Base-by-base conservation (phyloP, 2,113 vertebrate genomes). In the Falco punctatus region DNA sequence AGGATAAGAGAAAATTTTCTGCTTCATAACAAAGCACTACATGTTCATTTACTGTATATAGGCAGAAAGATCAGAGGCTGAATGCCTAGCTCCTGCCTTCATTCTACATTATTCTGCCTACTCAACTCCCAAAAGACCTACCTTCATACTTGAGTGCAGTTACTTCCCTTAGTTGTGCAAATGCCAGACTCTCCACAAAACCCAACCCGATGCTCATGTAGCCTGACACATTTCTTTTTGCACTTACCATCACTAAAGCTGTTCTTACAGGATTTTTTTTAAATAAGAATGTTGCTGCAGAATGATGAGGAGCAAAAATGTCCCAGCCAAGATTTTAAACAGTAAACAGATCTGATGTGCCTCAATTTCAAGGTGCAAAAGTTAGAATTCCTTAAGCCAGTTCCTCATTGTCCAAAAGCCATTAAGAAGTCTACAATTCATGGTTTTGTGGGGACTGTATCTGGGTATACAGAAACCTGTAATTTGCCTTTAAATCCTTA, bases 301-400 rank as follows among this genome's bases (percentile, higher is more conserved):
- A 75, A 17, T 73, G 30, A 2, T 46, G 17, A 81, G 24, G 11
- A 70, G 17, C 40, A 81, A 83, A 81, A 28, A 64, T 30, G 27
- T 3, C 8, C 12, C 15, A 65, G 33, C 1, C 54, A 73, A 51
- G 27, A 82, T 46, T 92, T 92, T 69, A n/a, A 75, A 69, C 16
- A 85, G 70, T 38, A 78, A 82, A 84, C 35, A 94, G 61, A 91
- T 48, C 27, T 46, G 35, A 59, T 19, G 33, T 10, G 10, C 58
- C 59, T 70, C 51, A 66, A 5, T 42, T 78, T 89, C 28, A 66
- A 32, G 16, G n/a, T 86, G 27, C 5, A 1, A 64, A 93, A 90
- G 19, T 57, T 58, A 65, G 61, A 93, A 92, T 58, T 75, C 66
- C 81, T 82, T 30, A 85, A 46, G 73, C 65, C n/a, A 71, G 71